Evolutionary conservation across 2,797 vertebrate species (phyloP), one percentile per base, ranked within the genome.

Genomic region (Dipus sagitta): DNA sequence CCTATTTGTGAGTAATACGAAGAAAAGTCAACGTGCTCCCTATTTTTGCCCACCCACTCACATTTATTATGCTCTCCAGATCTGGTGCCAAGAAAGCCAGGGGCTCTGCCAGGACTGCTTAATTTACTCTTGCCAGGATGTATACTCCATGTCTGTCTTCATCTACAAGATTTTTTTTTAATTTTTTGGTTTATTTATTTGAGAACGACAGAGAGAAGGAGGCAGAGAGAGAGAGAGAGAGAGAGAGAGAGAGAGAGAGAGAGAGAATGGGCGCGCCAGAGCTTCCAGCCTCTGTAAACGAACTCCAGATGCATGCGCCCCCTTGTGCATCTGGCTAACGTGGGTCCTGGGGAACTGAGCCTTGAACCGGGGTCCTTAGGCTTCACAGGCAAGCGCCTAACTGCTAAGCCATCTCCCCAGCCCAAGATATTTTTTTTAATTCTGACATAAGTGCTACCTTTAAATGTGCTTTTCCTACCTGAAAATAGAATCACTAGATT

Each of bases 401-500:
- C n/a, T n/a, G n/a, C n/a, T n/a, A n/a, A n/a, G n/a, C n/a, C n/a
- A n/a, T n/a, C n/a, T n/a, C n/a, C n/a, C n/a, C n/a, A n/a, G n/a
- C n/a, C n/a, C n/a, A n/a, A n/a, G n/a, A n/a, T n/a, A n/a, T 32
- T 83, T 76, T 75, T 38, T 87, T 80, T 42, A 42, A 14, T 32
- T 14, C 24, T 64, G 74, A 81, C 3, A 87, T 26, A 47, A 93
- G 1, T 60, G 11, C 4, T 80, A 86, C 24, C 18, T 68, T 77
- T 83, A 80, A 80, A 88, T 85, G 28, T 84, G 42, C 78, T 77
- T 91, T 74, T 68, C 68, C 17, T 60, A 68, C 38, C 70, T 91
- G 14, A 81, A 54, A 74, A 77, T 6, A 87, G 23, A 92, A 80
- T 9, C 64, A 67, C 4, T 92, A 52, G 79, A 62, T 88, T 88